Conservation (phyloP, 2,888 invertebrate species). For the Orthosia incerta region DNA sequence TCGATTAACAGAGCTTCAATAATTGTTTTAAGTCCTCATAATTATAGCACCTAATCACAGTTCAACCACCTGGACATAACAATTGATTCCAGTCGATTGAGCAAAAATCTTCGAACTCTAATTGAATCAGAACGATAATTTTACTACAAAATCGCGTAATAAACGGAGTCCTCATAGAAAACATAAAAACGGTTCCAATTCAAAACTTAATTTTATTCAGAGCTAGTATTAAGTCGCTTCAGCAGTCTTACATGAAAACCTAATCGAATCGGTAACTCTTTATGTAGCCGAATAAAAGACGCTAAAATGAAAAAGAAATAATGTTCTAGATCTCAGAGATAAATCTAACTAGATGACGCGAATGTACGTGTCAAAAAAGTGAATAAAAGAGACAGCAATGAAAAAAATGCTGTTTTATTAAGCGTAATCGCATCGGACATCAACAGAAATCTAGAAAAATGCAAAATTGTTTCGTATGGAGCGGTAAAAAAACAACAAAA, state of each 20-base stretch:
- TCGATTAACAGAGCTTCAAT: neutral
- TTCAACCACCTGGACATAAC: slow-evolving; percentile 19
- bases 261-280: slow-evolving; percentile 44
- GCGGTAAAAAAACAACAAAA: no score
- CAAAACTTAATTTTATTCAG: slow-evolving; percentile 50
- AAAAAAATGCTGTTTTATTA: no score
- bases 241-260: slow-evolving; percentile 40
- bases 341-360: no score
- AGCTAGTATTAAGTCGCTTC: slow-evolving; percentile 31
- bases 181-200: slow-evolving; percentile 45
- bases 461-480: no score
- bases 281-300: slow-evolving; percentile 17
- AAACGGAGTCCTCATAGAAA: slow-evolving; percentile 29
- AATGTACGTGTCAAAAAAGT: no score
- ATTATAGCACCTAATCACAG: slow-evolving; percentile 18
- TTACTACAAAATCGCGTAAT: slow-evolving; percentile 37
- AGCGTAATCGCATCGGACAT: no score
- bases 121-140: slow-evolving; percentile 52
- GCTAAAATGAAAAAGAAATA: neutral
- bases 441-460: no score
- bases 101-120: slow-evolving; percentile 35
- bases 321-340: neutral
- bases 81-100: slow-evolving; percentile 36
- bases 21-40: neutral
- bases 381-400: no score